phyloP scores from a whole-genome alignment of 2,797 vertebrate species.

The Acanthurus tractus region DNA sequence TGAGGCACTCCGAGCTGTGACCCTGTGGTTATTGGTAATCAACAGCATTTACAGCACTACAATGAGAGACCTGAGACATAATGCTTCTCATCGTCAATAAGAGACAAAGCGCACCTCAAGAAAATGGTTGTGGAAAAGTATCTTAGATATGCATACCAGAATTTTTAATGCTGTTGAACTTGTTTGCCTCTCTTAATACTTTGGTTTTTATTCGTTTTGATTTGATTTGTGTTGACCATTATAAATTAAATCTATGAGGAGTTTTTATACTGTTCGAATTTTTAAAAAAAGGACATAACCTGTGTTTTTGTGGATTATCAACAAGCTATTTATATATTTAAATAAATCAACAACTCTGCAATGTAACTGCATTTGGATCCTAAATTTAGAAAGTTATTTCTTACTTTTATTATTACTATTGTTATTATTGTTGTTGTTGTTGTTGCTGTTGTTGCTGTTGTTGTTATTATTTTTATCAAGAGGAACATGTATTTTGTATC shows the following conservation, averaged over 20 bases:
- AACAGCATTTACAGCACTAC: constrained; percentile 74
- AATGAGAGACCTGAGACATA: constrained; percentile 65
- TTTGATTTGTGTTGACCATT: constrained; percentile 13
- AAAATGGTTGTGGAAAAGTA: constrained; percentile 18
- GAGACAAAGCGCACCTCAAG: constrained; percentile 39
- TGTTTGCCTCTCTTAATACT: constrained; percentile 31
- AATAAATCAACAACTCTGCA: background rate
- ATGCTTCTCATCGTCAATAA: constrained; percentile 53
- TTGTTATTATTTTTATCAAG: background rate
- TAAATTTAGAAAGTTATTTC: constrained; percentile 5
- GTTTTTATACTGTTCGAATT: constrained; percentile 3
- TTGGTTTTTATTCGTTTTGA: constrained; percentile 47
- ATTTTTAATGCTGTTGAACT: constrained; percentile 20
- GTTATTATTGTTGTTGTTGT: constrained; percentile 22
- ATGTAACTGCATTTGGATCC: background rate
- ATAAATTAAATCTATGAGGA: constrained; percentile 17
- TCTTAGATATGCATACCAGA: constrained; percentile 15
- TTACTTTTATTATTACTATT: background rate
- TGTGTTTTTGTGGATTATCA: background rate
- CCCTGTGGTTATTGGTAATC: constrained; percentile 80
- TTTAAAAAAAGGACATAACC: background rate
- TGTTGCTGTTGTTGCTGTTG: background rate
- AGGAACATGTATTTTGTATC: background rate
- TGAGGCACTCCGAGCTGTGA: constrained; percentile 76
- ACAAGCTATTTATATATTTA: constrained; percentile 22